Conservation (phyloP, 1,140 invertebrate genomes). For the Plodia interpunctella region DNA sequence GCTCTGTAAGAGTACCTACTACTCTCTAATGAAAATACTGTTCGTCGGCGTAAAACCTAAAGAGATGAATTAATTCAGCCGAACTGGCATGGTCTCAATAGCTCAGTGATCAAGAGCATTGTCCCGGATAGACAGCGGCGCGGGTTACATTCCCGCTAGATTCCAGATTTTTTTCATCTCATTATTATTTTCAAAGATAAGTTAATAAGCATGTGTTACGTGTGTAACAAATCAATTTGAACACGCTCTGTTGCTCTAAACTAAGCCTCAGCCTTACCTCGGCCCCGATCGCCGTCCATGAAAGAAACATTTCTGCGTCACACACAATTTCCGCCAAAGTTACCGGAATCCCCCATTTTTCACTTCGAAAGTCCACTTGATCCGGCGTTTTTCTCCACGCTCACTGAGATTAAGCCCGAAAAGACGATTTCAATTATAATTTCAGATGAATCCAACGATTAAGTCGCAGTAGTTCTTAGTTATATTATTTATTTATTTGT, state of each 20-base stretch:
- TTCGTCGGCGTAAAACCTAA: no score
- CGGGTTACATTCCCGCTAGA: no score
- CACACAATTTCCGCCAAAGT: constrained; percentile 2
- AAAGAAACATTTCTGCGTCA: not conserved
- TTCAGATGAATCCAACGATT: not conserved
- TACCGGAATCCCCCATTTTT: not conserved
- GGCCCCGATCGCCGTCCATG: not conserved
- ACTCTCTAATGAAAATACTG: no score
- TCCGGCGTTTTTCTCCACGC: constrained; percentile 2
- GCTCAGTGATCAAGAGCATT: no score
- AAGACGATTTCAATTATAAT: constrained; percentile 12
- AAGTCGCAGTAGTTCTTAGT: not conserved
- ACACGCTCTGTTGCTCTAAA: not conserved
- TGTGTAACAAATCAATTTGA: no score
- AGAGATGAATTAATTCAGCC: no score
- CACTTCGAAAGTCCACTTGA: not conserved
- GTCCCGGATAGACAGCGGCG: no score
- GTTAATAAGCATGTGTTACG: no score
- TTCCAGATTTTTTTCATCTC: no score
- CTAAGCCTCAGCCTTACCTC: not conserved
- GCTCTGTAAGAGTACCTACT: no score
- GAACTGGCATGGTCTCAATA: no score
- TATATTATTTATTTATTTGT: not conserved
- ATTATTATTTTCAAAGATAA: no score
- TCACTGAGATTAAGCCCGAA: constrained; percentile 4